Percentiles rank a stretch among this genome's conserved stretches.
These are phyloP conservation scores for human DNA, from an alignment of 2,113 vertebrate species.

Conservation along the genomic window DNA sequence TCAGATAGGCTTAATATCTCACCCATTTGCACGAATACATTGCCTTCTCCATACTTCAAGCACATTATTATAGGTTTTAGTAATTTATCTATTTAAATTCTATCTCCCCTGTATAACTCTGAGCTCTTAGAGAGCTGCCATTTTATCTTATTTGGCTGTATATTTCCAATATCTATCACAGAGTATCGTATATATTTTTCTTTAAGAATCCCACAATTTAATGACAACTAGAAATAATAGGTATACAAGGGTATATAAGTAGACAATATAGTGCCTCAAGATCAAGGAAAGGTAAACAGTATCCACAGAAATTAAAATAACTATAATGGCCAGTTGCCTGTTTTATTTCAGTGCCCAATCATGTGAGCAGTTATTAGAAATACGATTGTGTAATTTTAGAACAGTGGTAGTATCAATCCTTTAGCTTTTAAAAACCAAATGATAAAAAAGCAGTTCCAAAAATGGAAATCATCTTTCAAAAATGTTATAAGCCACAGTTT, in stretches of 20 bases:
- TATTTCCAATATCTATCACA: background rate
- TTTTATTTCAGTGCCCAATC: background rate
- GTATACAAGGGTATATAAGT: background rate
- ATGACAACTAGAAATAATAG: background rate
- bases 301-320: background rate
- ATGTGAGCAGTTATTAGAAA: background rate
- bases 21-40: background rate
- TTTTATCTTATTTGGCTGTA: accelerated
- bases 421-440: conserved; percentile 16
- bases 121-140: background rate
- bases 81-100: background rate
- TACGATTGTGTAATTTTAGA: background rate
- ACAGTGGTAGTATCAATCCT: background rate
- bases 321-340: background rate
- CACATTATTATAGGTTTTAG: background rate
- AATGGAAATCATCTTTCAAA: background rate
- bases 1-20: background rate
- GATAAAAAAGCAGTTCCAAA: background rate
- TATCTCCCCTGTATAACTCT: background rate
- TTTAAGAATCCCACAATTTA: background rate
- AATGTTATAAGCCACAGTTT: background rate
- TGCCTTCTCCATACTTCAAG: background rate
- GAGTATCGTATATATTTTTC: background rate
- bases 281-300: background rate
- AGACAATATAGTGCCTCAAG: background rate